These are phyloP conservation scores for Bombylius major DNA, from an alignment of 2,888 invertebrate species.

Conservation along the genomic window DNA sequence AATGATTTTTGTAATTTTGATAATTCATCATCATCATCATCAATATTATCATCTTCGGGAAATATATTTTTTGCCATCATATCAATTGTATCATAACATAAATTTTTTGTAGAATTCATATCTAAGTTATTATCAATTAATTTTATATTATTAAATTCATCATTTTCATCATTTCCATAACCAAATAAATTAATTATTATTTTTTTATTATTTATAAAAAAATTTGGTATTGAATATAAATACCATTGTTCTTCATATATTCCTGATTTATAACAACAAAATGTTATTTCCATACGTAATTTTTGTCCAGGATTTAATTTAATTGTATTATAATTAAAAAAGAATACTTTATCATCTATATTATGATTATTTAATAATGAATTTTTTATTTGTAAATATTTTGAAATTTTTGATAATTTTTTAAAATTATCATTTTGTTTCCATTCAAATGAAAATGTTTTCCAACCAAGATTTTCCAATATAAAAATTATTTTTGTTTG, in stretches of 20 bases:
- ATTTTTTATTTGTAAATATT: background rate
- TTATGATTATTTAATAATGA: background rate
- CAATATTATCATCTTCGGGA: background rate
- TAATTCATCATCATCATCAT: background rate
- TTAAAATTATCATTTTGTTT: background rate
- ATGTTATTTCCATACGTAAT: background rate
- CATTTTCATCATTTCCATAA: background rate
- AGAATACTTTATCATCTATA: background rate
- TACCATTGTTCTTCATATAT: background rate
- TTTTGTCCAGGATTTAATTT: background rate
- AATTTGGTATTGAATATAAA: background rate
- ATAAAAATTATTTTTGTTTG: background rate
- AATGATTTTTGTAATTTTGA: background rate
- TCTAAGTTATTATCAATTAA: background rate
- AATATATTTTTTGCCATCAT: background rate
- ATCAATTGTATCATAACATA: background rate
- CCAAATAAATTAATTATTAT: background rate
- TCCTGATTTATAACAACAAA: background rate
- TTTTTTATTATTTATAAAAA: background rate
- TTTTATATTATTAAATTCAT: background rate
- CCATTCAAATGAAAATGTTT: background rate
- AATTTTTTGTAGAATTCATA: background rate
- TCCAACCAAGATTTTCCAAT: background rate
- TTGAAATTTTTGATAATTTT: background rate
- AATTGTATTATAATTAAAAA: background rate